A percentile compares a stretch with the other conserved stretches of the same genome.
Evolutionary conservation across 2,113 vertebrate species (phyloP).

Genomic region (Amblyopsis rosae): DNA sequence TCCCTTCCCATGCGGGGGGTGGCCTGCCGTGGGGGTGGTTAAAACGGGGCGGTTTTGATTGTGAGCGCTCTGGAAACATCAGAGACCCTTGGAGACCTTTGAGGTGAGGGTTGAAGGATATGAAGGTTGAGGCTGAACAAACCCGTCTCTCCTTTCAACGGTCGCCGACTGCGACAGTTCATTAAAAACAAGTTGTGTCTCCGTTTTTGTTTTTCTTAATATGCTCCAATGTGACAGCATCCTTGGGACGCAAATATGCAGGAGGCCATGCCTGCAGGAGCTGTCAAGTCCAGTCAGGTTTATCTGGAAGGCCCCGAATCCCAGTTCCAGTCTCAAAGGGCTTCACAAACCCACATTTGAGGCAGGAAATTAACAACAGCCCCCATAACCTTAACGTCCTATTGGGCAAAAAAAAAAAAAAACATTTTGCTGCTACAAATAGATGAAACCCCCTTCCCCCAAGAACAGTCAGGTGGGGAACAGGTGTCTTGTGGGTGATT

Average conservation of each 20-base stretch:
- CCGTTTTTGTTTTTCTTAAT: background rate
- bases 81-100: conserved; percentile 22
- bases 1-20: no score
- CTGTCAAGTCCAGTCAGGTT: no score
- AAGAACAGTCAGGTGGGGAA: no score
- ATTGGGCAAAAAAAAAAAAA: no score
- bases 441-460: no score
- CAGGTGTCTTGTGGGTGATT: no score
- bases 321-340: no score
- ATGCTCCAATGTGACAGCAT: background rate
- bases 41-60: conserved; percentile 7
- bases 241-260: background rate
- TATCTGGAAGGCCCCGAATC: no score
- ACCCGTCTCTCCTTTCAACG: conserved; percentile 13
- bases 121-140: conserved; percentile 27
- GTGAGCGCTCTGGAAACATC: conserved; percentile 31
- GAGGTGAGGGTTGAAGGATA: conserved; percentile 25
- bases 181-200: conserved; percentile 27
- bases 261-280: background rate
- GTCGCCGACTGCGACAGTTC: conserved; percentile 42
- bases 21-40: background rate
- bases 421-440: no score
- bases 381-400: no score
- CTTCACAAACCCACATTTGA: no score
- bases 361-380: no score